Percentiles rank a stretch among this genome's conserved stretches.
These are phyloP conservation scores for Aselliscus stoliczkanus DNA, from an alignment of 2,797 vertebrate genomes.

Conservation along the genomic window DNA sequence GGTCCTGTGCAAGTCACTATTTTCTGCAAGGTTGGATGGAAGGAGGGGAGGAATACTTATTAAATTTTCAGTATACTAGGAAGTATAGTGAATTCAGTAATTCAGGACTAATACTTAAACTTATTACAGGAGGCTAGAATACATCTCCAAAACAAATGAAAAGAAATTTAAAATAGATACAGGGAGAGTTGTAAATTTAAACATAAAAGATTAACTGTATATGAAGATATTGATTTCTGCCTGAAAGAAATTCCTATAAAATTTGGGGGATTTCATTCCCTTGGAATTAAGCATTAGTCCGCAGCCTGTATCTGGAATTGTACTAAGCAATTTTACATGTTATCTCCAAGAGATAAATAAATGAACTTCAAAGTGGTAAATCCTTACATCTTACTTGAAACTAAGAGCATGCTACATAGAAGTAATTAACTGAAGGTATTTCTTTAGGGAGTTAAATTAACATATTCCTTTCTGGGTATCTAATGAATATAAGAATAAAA, in stretches of 20 bases:
- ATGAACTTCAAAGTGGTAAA: not conserved
- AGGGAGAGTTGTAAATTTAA: slow-evolving; percentile 16
- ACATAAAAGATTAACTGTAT: not conserved
- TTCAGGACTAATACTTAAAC: slow-evolving; percentile 21
- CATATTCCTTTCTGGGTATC: not conserved
- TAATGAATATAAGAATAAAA: not conserved
- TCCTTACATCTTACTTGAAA: slow-evolving; percentile 12
- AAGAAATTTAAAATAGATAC: slow-evolving; percentile 25
- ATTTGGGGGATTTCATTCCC: not conserved
- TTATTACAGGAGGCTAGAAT: not conserved
- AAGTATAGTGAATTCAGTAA: not conserved
- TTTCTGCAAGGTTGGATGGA: not conserved
- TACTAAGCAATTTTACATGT: not conserved
- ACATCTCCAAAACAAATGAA: not conserved
- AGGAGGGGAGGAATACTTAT: not conserved
- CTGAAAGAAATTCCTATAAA: not conserved
- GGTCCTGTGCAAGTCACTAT: not conserved
- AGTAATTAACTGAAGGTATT: slow-evolving; percentile 7
- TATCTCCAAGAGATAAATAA: not conserved
- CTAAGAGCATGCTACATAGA: not conserved
- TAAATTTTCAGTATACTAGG: not conserved
- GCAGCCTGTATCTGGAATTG: not conserved
- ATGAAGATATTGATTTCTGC: not conserved
- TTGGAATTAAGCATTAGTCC: not conserved
- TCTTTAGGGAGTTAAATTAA: not conserved